Percentiles rank a stretch among this genome's conserved stretches.
phyloP scores from a whole-genome alignment of 1,140 invertebrate species.

The Pseudomyrmex concolor region DNA sequence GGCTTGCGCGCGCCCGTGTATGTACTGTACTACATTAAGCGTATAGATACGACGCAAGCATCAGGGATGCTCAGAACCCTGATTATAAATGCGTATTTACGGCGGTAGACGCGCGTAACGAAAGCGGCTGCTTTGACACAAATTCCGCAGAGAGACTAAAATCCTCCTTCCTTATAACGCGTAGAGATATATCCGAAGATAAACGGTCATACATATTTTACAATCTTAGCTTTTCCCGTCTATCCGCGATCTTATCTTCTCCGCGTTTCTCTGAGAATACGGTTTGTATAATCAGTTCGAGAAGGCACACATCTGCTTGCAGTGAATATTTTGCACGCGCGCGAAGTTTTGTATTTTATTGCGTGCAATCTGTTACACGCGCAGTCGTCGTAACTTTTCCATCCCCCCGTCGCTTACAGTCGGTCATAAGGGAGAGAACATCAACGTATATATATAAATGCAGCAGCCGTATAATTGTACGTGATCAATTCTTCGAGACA shows the following conservation, averaged over 20 bases:
- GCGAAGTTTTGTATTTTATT: too few species aligned
- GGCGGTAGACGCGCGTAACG: background rate
- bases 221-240: background rate
- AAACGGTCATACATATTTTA: slow-evolving; percentile 60
- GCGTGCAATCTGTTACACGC: too few species aligned
- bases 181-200: slow-evolving; percentile 1
- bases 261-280: slow-evolving; percentile 7
- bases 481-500: background rate
- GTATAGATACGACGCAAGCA: background rate
- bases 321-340: too few species aligned
- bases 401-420: too few species aligned
- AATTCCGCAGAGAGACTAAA: slow-evolving; percentile 19
- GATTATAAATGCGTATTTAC: slow-evolving; percentile 52
- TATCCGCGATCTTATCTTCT: background rate
- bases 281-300: slow-evolving; percentile 11
- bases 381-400: too few species aligned
- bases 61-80: slow-evolving; percentile 37
- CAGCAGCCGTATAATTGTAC: too few species aligned
- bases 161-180: background rate
- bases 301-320: background rate
- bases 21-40: too few species aligned
- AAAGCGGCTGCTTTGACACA: slow-evolving; percentile 5
- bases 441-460: too few species aligned
- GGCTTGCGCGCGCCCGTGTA: background rate
- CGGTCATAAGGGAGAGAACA: too few species aligned